Evolutionary conservation across 2,888 invertebrate genomes (phyloP), one percentile per base, ranked within the genome.

Genomic region (Xestia sexstrigata): DNA sequence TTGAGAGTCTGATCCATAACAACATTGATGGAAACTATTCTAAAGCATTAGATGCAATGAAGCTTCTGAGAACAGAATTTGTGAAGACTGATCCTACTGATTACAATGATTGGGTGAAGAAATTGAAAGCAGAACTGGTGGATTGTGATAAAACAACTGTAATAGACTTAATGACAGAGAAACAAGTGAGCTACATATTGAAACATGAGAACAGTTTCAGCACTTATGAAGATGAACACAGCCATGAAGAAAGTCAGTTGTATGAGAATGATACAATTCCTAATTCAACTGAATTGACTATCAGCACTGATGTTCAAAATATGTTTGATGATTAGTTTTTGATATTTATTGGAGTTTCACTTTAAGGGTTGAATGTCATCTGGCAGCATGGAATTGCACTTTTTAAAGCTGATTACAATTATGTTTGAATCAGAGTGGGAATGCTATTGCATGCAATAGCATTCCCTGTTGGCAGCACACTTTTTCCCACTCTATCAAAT

Each of bases 251-350:
- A 60, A 95, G 94, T 75, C 95, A 96, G 81, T 73, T 95, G 83
- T 96, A 95, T 93, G 95, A 95, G 80, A 95, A 94, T 92, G 94
- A 96, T 86, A 96, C 96, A 5, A 87, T 93, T 30, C 95, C 96
- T 35, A 91, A 93, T 78, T 90, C 94, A 49, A 93, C 93, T 35
- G 94, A 95, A 75, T 86, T 96, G 13, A 92, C 91, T 23, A 93
- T 96, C 66, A 91, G 90, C 82, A 90, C 95, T 23, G 95, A 96
- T 87, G 91, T 95, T 23, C 93, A 96, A 88, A 93, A 95, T 81
- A 92, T 96, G 83, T 97, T 96, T 93, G 96, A 96, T 93, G 94
- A 95, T 81, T 84, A 74, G 76, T 58, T 82, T 66, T 47, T 69
- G 8, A 20, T 8, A 67, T 42, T 39, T 45, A 26, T 55, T 47